phyloP scores from a whole-genome alignment of 2,797 vertebrate species.

The Hippocampus kuda region DNA sequence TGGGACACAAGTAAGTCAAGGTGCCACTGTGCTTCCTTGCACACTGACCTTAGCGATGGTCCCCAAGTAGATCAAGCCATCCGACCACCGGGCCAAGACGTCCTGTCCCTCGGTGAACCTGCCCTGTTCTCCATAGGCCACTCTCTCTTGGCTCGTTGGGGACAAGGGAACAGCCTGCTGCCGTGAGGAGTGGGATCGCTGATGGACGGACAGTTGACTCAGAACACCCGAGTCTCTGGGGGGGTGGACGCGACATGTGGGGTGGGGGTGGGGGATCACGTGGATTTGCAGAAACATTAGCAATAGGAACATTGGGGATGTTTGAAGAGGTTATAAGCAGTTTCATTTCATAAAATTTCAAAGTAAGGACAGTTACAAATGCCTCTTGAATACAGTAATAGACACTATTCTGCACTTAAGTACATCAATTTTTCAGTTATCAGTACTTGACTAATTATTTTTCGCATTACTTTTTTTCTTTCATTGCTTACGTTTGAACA shows the following conservation, averaged over 20 bases:
- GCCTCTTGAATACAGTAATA: neutral
- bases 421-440: too few species aligned
- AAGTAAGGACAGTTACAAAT: neutral
- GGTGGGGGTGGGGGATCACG: conserved; percentile 31
- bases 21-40: neutral
- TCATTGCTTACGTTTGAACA: too few species aligned
- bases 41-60: conserved; percentile 89
- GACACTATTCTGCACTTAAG: neutral
- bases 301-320: neutral
- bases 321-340: neutral
- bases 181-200: conserved; percentile 76
- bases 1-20: neutral
- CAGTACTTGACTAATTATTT: neutral
- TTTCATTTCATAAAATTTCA: neutral
- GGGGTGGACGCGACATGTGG: neutral
- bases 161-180: conserved; percentile 77
- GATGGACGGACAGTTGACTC: conserved; percentile 89
- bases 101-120: conserved; percentile 97
- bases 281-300: neutral
- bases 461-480: too few species aligned
- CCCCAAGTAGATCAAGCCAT: conserved; percentile 98
- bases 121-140: conserved; percentile 78
- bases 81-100: conserved; percentile 98
- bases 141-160: conserved; percentile 72
- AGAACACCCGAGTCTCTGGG: conserved; percentile 86